Evolutionary conservation across 2,113 vertebrate species (phyloP).

Genomic region (Brachyistius frenatus): DNA sequence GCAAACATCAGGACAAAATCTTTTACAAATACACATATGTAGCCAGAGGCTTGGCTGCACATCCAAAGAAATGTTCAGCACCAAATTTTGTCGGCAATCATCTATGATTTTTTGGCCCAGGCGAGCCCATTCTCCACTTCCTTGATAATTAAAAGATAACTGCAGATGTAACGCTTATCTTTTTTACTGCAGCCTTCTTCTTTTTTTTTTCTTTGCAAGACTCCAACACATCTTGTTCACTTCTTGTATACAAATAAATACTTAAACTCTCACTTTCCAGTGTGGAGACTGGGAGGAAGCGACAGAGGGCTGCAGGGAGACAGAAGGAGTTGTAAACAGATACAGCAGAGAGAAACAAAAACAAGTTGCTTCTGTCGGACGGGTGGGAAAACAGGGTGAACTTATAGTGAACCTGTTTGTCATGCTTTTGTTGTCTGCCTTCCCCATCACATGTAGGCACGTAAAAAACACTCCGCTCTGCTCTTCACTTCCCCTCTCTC

Average conservation of each 20-base stretch:
- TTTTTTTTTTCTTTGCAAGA: conserved; percentile 33
- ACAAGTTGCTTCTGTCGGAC: conserved; percentile 30
- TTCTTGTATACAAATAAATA: conserved; percentile 20
- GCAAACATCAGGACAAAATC: conserved; percentile 27
- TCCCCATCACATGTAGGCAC: conserved; percentile 31
- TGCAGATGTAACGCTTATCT: conserved; percentile 44
- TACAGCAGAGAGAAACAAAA: conserved; percentile 30
- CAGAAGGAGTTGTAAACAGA: conserved; percentile 7
- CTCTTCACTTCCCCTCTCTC: conserved; percentile 52
- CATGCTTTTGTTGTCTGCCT: conserved; percentile 47
- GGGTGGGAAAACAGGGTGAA: conserved; percentile 48
- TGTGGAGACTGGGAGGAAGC: background rate
- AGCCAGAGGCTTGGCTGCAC: conserved; percentile 21
- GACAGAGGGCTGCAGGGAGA: background rate
- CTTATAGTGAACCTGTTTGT: conserved; percentile 70
- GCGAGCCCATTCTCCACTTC: conserved; percentile 46
- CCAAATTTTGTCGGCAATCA: conserved; percentile 35
- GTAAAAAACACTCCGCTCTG: conserved; percentile 31
- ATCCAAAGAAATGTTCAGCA: conserved; percentile 31
- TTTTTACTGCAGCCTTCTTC: conserved; percentile 25
- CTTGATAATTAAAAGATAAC: conserved; percentile 61
- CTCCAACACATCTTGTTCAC: conserved; percentile 40
- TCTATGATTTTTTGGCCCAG: conserved; percentile 43
- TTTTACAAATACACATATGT: conserved; percentile 28
- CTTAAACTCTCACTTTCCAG: background rate